These are phyloP conservation scores for Orthonyx spaldingii DNA, from an alignment of 2,113 vertebrate species.

Conservation along the genomic window DNA sequence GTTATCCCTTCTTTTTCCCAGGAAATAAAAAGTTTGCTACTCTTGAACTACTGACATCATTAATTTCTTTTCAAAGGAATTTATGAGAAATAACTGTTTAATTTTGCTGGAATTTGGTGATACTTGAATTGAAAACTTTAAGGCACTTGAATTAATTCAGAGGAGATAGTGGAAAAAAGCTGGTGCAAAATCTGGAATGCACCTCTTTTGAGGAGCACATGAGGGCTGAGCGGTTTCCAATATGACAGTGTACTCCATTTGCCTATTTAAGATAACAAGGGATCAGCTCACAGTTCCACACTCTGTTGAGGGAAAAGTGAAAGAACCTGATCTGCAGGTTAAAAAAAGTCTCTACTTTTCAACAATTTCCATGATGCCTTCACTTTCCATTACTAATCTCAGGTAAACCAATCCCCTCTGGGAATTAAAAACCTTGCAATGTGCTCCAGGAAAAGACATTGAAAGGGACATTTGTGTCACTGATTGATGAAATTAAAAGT, in stretches of 20 bases:
- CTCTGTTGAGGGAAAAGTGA: not conserved
- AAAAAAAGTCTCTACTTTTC: not conserved
- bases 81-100: not conserved
- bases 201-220: not conserved
- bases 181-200: not conserved
- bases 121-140: not conserved
- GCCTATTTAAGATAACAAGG: too few relatives aligned
- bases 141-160: not conserved
- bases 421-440: not conserved
- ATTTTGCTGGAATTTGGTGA: not conserved
- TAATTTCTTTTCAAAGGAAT: not conserved
- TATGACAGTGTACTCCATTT: not conserved
- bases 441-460: not conserved
- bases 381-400: not conserved
- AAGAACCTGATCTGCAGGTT: not conserved
- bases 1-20: not conserved
- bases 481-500: not conserved
- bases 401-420: not conserved
- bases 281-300: not conserved
- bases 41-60: not conserved
- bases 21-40: not conserved
- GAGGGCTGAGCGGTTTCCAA: not conserved
- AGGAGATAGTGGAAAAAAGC: not conserved
- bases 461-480: not conserved
- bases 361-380: not conserved